A percentile compares a stretch with the other conserved stretches of the same genome.
phyloP scores from a whole-genome alignment of 2,888 invertebrate genomes.

The Stenotaenia linearis region DNA sequence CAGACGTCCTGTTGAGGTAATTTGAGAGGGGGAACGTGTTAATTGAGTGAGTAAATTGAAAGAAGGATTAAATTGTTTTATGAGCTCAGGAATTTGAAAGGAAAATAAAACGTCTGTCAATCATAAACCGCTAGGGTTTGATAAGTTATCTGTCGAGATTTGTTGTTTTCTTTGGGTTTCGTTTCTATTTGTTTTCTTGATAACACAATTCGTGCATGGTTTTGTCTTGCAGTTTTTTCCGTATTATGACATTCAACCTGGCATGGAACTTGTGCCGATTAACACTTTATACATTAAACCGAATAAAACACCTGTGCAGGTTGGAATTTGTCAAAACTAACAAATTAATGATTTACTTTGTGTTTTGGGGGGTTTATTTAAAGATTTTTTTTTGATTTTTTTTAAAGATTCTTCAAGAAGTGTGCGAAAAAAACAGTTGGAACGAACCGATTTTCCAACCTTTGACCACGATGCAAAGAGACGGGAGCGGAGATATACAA shows the following conservation, averaged over 20 bases:
- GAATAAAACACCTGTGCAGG: constrained; percentile 10
- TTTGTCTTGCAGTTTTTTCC: background rate
- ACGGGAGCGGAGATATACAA: background rate
- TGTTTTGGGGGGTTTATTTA: no score
- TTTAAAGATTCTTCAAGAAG: constrained; percentile 32
- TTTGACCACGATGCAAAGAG: background rate
- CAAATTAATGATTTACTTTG: background rate
- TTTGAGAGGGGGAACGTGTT: background rate
- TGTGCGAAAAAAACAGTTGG: constrained; percentile 33
- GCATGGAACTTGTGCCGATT: constrained; percentile 32
- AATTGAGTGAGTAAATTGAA: no score
- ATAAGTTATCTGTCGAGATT: background rate
- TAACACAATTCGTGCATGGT: constrained; percentile 6
- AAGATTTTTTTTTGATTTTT: background rate
- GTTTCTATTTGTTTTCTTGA: background rate
- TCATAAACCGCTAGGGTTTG: no score
- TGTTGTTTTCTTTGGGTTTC: background rate
- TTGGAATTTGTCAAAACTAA: background rate
- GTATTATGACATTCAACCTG: constrained; percentile 30
- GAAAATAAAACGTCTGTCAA: background rate
- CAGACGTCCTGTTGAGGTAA: background rate
- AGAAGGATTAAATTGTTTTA: background rate
- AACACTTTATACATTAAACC: constrained; percentile 8
- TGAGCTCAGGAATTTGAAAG: no score
- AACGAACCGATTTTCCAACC: constrained; percentile 33